A percentile compares a stretch with the other conserved stretches of the same genome.
Evolutionary conservation across 53 echinoderm and acorn worm species (phyloP).

Genomic region (Holothuria leucospilota): DNA sequence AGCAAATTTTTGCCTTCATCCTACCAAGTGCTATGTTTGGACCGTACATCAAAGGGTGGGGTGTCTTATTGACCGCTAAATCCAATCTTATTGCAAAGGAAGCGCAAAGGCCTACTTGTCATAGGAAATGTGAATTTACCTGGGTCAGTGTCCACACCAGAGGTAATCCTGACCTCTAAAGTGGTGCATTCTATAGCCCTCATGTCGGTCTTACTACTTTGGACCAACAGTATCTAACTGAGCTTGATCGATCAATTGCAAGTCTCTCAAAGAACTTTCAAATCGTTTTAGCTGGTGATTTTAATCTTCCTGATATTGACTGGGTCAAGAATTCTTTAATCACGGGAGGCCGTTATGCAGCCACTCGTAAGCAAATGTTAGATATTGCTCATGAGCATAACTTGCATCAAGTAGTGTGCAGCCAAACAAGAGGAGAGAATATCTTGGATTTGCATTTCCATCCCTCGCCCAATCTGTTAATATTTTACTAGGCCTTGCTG

Average conservation of each 20-base stretch:
- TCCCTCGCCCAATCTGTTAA: conserved; percentile 2
- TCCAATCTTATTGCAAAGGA: conserved; percentile 2
- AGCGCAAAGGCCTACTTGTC: too few species aligned
- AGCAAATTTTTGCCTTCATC: too few species aligned
- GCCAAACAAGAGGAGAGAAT: not conserved
- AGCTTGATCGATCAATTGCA: not conserved
- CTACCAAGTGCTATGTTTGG: too few species aligned
- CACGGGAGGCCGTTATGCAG: not conserved
- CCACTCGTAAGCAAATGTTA: not conserved
- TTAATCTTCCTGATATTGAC: not conserved
- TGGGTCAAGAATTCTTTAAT: not conserved
- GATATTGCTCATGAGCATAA: too few species aligned
- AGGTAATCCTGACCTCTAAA: too few species aligned
- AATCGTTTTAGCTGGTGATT: not conserved
- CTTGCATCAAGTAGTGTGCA: too few species aligned
- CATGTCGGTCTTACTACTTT: too few species aligned
- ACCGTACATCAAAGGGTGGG: not conserved
- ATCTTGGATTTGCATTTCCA: too few species aligned
- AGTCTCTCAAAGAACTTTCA: not conserved
- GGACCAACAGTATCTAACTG: too few species aligned
- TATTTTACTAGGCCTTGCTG: not conserved
- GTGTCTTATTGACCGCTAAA: conserved; percentile 36
- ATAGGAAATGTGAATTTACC: too few species aligned
- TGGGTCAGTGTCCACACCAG: not conserved
- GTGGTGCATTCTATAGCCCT: too few species aligned